Evolutionary conservation across 2,797 vertebrate genomes (phyloP).

Genomic region (Hafferia zeledoni): DNA sequence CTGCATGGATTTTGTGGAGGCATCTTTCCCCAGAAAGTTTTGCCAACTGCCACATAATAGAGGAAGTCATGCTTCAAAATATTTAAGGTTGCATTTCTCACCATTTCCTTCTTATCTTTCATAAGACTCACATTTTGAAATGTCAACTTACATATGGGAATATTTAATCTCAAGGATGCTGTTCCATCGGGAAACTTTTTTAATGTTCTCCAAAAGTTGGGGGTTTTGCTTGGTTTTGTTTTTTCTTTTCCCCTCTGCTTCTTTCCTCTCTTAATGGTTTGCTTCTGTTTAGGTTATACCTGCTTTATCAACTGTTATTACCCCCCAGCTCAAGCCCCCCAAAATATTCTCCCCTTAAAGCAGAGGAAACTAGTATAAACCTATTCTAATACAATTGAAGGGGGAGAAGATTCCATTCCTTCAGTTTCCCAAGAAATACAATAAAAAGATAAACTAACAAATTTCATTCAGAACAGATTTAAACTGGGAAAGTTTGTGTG

Average conservation of each 20-base stretch:
- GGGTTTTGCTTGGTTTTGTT: background rate
- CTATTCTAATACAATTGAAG: background rate
- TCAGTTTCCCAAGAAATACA: background rate
- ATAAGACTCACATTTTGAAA: conserved; percentile 75
- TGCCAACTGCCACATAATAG: conserved; percentile 72
- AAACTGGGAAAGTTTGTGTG: background rate
- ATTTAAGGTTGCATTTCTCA: conserved; percentile 79
- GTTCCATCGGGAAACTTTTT: conserved; percentile 61
- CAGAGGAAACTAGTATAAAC: background rate
- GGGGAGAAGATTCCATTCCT: background rate
- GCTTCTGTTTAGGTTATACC: conserved; percentile 23
- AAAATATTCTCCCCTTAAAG: background rate
- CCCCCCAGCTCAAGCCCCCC: background rate
- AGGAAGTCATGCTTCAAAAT: conserved; percentile 77
- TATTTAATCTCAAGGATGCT: conserved; percentile 73
- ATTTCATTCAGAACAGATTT: background rate
- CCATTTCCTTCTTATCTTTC: conserved; percentile 78
- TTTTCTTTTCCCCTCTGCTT: background rate
- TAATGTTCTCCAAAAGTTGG: conserved; percentile 41
- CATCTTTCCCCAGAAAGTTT: conserved; percentile 53
- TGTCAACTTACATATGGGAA: conserved; percentile 73
- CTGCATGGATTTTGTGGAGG: background rate
- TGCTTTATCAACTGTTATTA: background rate
- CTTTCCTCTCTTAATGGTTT: background rate
- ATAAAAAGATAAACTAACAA: background rate